A percentile compares a stretch with the other conserved stretches of the same genome.
These are phyloP conservation scores for Arenaria interpres DNA, from an alignment of 2,113 vertebrate species.

Conservation along the genomic window DNA sequence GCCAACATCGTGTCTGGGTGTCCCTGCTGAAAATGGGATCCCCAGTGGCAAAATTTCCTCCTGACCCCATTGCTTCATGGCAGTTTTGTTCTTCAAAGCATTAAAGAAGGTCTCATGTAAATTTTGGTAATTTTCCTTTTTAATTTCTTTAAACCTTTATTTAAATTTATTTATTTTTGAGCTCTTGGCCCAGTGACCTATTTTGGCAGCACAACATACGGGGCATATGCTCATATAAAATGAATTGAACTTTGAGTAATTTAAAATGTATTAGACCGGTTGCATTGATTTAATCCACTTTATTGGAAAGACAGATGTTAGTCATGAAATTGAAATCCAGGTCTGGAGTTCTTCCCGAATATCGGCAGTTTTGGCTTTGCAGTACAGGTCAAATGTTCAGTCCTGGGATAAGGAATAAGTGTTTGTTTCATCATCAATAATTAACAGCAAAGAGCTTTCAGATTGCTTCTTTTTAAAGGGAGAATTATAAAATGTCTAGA, in stretches of 20 bases:
- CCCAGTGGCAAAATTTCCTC: background rate
- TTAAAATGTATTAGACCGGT: background rate
- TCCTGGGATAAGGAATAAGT: background rate
- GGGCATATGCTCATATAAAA: background rate
- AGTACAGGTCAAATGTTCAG: background rate
- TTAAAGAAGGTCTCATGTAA: background rate
- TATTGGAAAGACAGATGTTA: background rate
- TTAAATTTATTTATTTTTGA: background rate
- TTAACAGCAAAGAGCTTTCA: background rate
- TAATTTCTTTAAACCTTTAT: background rate
- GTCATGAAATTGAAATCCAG: background rate
- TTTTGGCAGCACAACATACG: background rate
- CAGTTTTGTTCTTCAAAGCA: background rate
- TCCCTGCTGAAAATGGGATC: background rate
- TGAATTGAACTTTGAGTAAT: background rate
- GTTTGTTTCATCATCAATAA: background rate
- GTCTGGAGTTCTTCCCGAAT: background rate
- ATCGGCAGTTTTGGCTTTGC: background rate
- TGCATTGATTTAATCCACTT: background rate
- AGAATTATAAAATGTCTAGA: background rate
- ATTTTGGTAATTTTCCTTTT: background rate
- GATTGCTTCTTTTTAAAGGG: background rate
- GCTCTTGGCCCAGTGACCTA: background rate
- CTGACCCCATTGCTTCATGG: background rate
- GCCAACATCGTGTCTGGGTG: background rate